Percentiles rank a stretch among this genome's conserved stretches.
These are phyloP conservation scores for Amazona vittata DNA, from an alignment of 2,113 vertebrate species.

Conservation along the genomic window DNA sequence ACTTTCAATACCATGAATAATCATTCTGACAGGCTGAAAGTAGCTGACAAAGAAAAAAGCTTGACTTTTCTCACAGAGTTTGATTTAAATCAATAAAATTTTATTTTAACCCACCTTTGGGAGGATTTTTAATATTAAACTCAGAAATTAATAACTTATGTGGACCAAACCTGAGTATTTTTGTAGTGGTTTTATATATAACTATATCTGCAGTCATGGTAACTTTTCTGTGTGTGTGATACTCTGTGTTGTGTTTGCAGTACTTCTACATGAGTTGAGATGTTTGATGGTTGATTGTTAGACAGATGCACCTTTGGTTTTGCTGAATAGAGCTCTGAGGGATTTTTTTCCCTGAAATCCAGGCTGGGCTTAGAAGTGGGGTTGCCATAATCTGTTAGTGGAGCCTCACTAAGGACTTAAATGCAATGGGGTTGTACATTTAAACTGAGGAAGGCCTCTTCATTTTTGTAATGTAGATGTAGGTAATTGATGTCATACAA, in stretches of 20 bases:
- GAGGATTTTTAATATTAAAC: not conserved
- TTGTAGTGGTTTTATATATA: not conserved
- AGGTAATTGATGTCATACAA: not conserved
- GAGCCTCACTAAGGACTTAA: not conserved
- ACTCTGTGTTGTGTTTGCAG: not conserved
- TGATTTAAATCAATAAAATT: not conserved
- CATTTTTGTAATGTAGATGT: not conserved
- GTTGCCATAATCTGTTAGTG: accelerated
- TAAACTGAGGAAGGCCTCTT: not conserved
- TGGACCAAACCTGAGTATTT: not conserved
- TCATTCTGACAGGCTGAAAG: not conserved
- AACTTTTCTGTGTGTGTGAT: accelerated
- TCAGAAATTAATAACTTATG: not conserved
- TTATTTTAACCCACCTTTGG: not conserved
- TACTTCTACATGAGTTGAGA: not conserved
- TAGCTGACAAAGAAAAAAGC: not conserved
- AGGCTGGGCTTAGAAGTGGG: not conserved
- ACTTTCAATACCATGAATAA: not conserved
- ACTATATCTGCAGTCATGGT: accelerated
- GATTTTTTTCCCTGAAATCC: not conserved
- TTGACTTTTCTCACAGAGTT: not conserved
- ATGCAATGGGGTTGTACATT: not conserved
- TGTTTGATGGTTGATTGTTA: not conserved
- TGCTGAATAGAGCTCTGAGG: not conserved
- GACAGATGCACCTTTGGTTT: not conserved